These are phyloP conservation scores for Percina caprodes DNA, from an alignment of 2,113 vertebrate genomes.

Conservation along the genomic window DNA sequence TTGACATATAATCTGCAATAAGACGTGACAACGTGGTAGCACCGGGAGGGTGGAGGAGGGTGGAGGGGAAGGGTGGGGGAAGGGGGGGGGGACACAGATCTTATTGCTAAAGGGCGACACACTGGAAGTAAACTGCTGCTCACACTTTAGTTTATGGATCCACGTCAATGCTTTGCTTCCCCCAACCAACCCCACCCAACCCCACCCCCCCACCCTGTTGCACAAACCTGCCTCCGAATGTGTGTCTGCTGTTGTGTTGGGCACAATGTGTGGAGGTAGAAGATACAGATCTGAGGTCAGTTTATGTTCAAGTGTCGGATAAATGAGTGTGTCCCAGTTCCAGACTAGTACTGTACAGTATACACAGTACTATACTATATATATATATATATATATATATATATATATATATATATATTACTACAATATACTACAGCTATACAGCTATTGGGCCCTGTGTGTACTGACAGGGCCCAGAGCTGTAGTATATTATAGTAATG, in stretches of 20 bases:
- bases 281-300: conserved; percentile 15
- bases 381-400: too few species aligned
- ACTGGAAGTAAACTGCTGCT: conserved; percentile 62
- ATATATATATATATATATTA: too few species aligned
- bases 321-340: neutral
- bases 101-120: conserved; percentile 60
- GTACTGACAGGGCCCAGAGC: too few species aligned
- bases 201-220: too few species aligned
- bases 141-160: conserved; percentile 87
- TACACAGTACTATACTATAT: too few species aligned
- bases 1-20: conserved; percentile 82
- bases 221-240: neutral
- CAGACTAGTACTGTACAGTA: neutral
- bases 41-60: conserved; percentile 62
- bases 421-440: too few species aligned
- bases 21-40: conserved; percentile 74
- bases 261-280: conserved; percentile 17
- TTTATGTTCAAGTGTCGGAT: neutral
- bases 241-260: neutral
- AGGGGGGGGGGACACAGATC: too few species aligned
- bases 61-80: too few species aligned
- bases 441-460: too few species aligned
- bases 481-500: too few species aligned
- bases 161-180: conserved; percentile 39
- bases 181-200: neutral